These are phyloP conservation scores for Neopelma chrysocephalum DNA, from an alignment of 2,797 vertebrate species.

Conservation along the genomic window DNA sequence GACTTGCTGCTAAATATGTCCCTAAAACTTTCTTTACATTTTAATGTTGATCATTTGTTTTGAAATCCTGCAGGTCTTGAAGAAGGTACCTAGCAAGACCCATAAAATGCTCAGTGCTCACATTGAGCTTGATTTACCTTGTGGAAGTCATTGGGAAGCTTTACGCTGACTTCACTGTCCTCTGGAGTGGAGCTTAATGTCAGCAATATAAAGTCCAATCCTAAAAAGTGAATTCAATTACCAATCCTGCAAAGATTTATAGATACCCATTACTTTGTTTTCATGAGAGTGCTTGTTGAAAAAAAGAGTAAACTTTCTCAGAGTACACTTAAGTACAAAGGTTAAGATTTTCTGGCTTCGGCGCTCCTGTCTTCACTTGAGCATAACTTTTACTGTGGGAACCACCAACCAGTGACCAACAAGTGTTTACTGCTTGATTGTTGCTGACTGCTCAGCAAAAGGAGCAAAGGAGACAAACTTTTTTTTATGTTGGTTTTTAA, in stretches of 20 bases:
- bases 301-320: neutral
- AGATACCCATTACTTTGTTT: neutral
- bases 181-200: neutral
- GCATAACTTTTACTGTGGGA: neutral
- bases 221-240: neutral
- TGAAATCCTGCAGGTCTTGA: neutral
- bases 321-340: neutral
- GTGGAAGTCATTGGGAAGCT: neutral
- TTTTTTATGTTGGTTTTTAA: neutral
- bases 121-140: neutral
- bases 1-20: neutral
- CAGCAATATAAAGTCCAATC: neutral
- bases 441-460: neutral
- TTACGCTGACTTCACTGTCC: neutral
- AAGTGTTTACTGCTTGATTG: neutral
- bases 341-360: conserved; percentile 1
- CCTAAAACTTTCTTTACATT: neutral
- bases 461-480: neutral
- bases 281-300: neutral
- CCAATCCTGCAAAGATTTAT: neutral
- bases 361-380: neutral
- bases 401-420: neutral
- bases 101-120: neutral
- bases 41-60: neutral
- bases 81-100: neutral